phyloP scores from a whole-genome alignment of 92 coral and sea anemone genomes.

The Bergia puertoricense region DNA sequence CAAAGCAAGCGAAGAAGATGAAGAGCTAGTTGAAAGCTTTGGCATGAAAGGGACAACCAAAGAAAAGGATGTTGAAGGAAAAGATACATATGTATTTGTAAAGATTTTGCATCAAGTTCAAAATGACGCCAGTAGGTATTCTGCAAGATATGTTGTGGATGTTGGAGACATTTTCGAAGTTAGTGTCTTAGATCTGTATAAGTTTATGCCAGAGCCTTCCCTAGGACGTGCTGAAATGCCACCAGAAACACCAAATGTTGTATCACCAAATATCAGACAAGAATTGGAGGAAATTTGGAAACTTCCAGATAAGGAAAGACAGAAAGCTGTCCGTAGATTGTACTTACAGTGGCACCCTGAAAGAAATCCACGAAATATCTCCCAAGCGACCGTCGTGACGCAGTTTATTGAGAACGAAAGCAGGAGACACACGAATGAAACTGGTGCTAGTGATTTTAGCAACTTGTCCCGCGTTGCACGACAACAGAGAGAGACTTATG shows the following conservation, averaged over 20 bases:
- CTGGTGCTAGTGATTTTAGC: not conserved
- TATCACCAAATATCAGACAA: constrained; percentile 36
- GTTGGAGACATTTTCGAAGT: constrained; percentile 33
- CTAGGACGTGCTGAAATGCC: not conserved
- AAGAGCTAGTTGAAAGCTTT: not conserved
- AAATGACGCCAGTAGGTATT: constrained; percentile 3
- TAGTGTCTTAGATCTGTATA: constrained; percentile 42
- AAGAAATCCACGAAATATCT: constrained; percentile 48
- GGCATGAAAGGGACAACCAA: not conserved
- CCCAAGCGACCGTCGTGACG: not conserved
- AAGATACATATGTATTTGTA: constrained; percentile 23
- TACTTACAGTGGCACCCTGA: constrained; percentile 88
- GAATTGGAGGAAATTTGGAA: constrained; percentile 66
- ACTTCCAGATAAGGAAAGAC: constrained; percentile 63
- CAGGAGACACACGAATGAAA: not conserved
- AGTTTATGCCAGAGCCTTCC: constrained; percentile 34
- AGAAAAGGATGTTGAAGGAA: constrained; percentile 27
- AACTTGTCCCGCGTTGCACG: not conserved
- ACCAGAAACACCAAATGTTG: not conserved
- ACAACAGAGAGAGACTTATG: constrained; percentile 18
- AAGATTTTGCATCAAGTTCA: constrained; percentile 19
- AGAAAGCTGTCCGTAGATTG: constrained; percentile 68
- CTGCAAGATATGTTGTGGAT: constrained; percentile 34
- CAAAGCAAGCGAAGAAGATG: not conserved
- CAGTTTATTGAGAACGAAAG: constrained; percentile 22